Conservation (phyloP, 2,113 vertebrate species). For the Hyaena hyaena region DNA sequence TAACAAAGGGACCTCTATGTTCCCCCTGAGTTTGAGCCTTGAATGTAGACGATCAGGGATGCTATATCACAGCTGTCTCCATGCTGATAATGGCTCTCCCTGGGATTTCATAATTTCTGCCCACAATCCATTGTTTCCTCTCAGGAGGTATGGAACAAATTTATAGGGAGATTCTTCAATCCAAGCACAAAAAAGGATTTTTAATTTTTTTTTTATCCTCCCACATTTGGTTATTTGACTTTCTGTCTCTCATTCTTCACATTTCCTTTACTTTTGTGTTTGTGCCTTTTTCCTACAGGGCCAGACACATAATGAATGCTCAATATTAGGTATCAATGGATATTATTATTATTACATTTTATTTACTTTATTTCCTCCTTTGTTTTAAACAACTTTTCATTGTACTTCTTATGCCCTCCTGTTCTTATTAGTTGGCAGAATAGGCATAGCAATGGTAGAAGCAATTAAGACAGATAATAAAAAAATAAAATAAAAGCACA, state of each 20-base stretch:
- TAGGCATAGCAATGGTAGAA: not conserved
- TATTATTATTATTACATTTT: not conserved
- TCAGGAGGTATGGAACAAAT: conserved; percentile 64
- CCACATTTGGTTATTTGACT: not conserved
- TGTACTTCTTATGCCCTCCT: not conserved
- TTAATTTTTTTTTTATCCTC: not conserved
- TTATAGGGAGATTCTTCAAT: conserved; percentile 71
- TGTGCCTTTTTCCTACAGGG: not conserved
- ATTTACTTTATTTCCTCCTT: not conserved
- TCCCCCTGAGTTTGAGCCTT: conserved; percentile 70
- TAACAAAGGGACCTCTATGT: conserved; percentile 69
- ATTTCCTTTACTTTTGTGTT: conserved; percentile 7
- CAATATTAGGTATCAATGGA: not conserved
- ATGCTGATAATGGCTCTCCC: conserved; percentile 68
- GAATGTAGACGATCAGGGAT: conserved; percentile 53
- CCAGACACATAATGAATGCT: not conserved
- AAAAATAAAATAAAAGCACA: not conserved
- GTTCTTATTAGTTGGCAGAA: not conserved
- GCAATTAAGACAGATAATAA: not conserved
- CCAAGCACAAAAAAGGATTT: conserved; percentile 33
- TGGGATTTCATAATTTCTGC: conserved; percentile 75
- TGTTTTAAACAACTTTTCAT: not conserved
- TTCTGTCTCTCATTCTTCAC: not conserved
- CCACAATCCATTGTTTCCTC: conserved; percentile 72
- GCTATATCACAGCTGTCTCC: conserved; percentile 74